Evolutionary conservation across 2,113 vertebrate genomes (phyloP).

Genomic region (Salvelinus alpinus): DNA sequence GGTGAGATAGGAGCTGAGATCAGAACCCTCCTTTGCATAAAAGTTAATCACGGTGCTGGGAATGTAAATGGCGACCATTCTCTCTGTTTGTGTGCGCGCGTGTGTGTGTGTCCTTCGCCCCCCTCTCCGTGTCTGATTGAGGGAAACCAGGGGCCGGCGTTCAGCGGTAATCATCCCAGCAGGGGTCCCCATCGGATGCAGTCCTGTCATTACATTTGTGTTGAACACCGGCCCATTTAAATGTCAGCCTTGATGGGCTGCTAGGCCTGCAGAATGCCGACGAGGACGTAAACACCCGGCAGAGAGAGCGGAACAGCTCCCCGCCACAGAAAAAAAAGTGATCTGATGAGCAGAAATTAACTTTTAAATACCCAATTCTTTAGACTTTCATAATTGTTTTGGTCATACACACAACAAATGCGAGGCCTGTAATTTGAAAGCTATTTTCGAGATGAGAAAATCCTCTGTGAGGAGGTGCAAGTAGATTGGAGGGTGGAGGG

Average conservation of each 20-base stretch:
- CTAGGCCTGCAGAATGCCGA: conserved; percentile 72
- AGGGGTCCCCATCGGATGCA: conserved; percentile 82
- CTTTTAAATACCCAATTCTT: conserved; percentile 87
- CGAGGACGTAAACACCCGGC: conserved; percentile 79
- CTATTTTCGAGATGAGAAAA: conserved; percentile 70
- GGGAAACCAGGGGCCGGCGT: conserved; percentile 76
- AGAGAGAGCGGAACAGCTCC: conserved; percentile 70
- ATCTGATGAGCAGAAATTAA: conserved; percentile 91
- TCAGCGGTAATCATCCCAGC: conserved; percentile 91
- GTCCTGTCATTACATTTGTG: conserved; percentile 90
- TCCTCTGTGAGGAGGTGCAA: conserved; percentile 45
- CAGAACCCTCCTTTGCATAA: conserved; percentile 86
- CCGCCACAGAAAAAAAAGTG: conserved; percentile 20
- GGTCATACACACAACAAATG: conserved; percentile 79
- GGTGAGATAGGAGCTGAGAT: conserved; percentile 87
- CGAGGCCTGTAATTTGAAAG: conserved; percentile 78
- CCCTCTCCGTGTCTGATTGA: conserved; percentile 53
- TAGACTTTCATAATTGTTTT: conserved; percentile 90
- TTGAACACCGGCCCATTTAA: conserved; percentile 94
- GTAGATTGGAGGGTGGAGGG: conserved; percentile 53
- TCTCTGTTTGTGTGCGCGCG: too few relatives aligned
- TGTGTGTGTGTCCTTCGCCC: not conserved
- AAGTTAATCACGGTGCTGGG: conserved; percentile 87
- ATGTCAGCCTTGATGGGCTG: conserved; percentile 87
- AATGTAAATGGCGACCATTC: conserved; percentile 86